Conservation (phyloP, 2,113 vertebrate species). For the Motacilla tschutschensis region DNA sequence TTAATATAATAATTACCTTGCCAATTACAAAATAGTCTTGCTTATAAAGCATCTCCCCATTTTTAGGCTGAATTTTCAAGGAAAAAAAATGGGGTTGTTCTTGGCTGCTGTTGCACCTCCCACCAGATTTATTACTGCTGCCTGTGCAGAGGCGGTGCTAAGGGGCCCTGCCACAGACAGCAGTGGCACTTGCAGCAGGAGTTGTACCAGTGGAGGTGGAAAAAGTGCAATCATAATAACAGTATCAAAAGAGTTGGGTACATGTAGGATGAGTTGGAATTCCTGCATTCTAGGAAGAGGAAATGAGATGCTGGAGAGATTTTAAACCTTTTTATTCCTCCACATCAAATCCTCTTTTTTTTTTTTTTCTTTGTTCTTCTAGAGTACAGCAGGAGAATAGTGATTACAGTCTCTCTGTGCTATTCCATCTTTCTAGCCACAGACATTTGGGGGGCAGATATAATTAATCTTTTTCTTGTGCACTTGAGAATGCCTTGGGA, state of each 20-base stretch:
- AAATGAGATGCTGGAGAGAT: background rate
- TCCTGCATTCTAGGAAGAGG: background rate
- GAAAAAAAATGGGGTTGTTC: background rate
- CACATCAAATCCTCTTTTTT: background rate
- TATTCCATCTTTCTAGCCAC: background rate
- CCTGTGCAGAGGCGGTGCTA: background rate
- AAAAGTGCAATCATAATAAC: background rate
- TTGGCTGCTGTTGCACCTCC: background rate
- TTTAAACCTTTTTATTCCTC: background rate
- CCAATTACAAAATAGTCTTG: background rate
- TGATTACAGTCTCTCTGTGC: background rate
- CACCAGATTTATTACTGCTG: background rate
- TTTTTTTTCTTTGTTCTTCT: background rate
- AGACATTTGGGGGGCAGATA: background rate
- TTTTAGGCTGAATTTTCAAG: background rate
- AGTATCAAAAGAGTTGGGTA: background rate
- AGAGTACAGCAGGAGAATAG: background rate
- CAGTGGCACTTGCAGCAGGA: background rate
- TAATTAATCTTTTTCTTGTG: conserved; percentile 14
- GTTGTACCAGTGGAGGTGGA: background rate
- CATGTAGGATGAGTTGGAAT: background rate
- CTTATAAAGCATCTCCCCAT: background rate
- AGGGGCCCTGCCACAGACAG: background rate
- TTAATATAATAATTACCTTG: background rate
- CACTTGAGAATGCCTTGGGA: background rate